These are phyloP conservation scores for Exephanes ischioxanthus DNA, from an alignment of 2,888 invertebrate genomes.

Conservation along the genomic window DNA sequence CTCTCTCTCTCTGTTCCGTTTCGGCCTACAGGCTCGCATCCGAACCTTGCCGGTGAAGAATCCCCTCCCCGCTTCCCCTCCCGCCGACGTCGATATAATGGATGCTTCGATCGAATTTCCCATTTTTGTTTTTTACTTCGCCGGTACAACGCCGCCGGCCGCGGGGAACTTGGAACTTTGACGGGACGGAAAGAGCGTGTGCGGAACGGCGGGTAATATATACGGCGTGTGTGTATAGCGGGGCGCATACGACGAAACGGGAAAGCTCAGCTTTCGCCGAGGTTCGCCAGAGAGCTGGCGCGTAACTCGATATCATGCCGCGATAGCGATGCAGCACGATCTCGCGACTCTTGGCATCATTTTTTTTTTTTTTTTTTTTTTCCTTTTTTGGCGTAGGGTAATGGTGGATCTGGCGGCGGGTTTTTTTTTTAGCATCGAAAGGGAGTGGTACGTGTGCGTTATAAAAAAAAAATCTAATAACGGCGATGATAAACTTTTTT, in stretches of 20 bases:
- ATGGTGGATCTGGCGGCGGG: background rate
- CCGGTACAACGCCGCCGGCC: background rate
- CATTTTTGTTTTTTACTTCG: constrained; percentile 43
- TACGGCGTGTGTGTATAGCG: background rate
- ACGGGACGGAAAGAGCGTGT: background rate
- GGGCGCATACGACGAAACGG: constrained; percentile 7
- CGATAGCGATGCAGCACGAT: constrained; percentile 42
- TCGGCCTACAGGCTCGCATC: constrained; percentile 17
- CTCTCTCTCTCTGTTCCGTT: constrained; percentile 15
- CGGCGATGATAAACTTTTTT: no score
- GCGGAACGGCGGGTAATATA: background rate
- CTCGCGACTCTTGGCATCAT: constrained; percentile 20
- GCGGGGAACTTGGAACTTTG: background rate
- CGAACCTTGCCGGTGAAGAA: constrained; percentile 3
- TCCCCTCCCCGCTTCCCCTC: background rate
- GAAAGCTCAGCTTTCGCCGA: constrained; percentile 49
- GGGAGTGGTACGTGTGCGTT: no score
- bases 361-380: constrained; percentile 13
- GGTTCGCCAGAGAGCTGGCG: constrained; percentile 18
- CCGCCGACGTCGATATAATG: constrained; percentile 19
- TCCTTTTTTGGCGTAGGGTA: background rate
- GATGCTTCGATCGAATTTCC: constrained; percentile 48
- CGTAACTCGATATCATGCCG: constrained; percentile 45
- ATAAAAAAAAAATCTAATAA: no score
- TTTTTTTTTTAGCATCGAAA: background rate